These are phyloP conservation scores for Channa maculata DNA, from an alignment of 2,113 vertebrate genomes.

Conservation along the genomic window DNA sequence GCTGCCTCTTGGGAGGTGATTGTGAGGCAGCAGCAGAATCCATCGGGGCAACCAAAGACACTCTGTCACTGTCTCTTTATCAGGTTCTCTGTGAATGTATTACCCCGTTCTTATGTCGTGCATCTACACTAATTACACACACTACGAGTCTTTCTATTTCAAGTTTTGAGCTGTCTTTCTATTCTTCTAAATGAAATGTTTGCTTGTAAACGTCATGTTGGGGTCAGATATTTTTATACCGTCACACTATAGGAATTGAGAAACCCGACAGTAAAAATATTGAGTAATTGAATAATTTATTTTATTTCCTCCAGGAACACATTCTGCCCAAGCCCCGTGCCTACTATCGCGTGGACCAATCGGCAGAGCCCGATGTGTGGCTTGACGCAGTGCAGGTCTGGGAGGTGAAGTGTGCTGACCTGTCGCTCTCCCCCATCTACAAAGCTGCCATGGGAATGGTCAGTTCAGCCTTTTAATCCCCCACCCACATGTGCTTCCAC, in stretches of 20 bases:
- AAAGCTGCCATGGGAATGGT: constrained; percentile 91
- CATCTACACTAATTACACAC: neutral
- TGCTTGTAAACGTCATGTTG: neutral
- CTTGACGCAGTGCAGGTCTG: constrained; percentile 89
- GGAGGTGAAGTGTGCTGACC: constrained; percentile 94
- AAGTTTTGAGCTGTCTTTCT: neutral
- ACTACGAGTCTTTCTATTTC: neutral
- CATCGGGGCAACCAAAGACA: constrained; percentile 17
- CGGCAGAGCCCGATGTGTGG: constrained; percentile 89
- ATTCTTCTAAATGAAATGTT: neutral
- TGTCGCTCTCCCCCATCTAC: constrained; percentile 91
- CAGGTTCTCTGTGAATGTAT: constrained; percentile 19
- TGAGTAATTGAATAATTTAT: neutral
- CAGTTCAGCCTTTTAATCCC: constrained; percentile 67
- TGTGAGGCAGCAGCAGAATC: constrained; percentile 9
- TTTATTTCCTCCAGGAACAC: constrained; percentile 79
- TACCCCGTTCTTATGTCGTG: constrained; percentile 11
- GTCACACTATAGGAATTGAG: too few species aligned
- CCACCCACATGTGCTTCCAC: neutral
- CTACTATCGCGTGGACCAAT: constrained; percentile 88
- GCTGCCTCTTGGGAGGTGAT: constrained; percentile 28
- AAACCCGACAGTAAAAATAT: too few species aligned
- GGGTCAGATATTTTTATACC: too few species aligned
- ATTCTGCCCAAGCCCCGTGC: constrained; percentile 85
- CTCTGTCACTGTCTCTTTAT: constrained; percentile 52